Evolutionary conservation across 2,797 vertebrate species (phyloP), one percentile per base, ranked within the genome.

Genomic region (Gila robusta): DNA sequence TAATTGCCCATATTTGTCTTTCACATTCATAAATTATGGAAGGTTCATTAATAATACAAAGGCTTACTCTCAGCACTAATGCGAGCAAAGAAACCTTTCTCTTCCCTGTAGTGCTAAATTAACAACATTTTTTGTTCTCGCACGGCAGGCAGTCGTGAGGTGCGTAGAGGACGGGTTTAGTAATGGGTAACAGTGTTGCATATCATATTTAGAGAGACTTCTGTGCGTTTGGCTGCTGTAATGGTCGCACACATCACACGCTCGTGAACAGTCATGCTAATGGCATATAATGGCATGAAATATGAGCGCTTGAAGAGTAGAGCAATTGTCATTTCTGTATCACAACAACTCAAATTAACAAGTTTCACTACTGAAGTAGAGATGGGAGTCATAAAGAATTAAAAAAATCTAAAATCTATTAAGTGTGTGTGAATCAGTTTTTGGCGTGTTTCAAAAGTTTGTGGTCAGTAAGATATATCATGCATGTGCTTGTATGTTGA

Each of bases 1-100:
- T 93, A 94, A 95, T 94, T 93, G 92, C 90, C 92, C 90, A 93
- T 94, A 95, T 95, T 94, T 95, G 92, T 94, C 91, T 94, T 93
- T 93, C 93, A 93, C 89, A 91, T 91, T 86, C 86, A 94, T 95
- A 92, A 94, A 95, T 95, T 93, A 95, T 94, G 91, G 92, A 94
- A 92, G 90, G 66, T 71, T 87, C 47, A 92, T 96, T 91, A 94
- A 95, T 95, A 93, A 95, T 96, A 94, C 92, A 96, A 92, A 39
- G 37, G 32, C 81, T 83, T 64, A 88, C 93, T 93, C 89, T 91
- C 92, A 88, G 92, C 90, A 90, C 93, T 95, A 94, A 95, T 95
- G 93, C 92, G 92, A 93, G 94, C 92, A 93, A 94, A 94, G 93
- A 93, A 93, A 95, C 91, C 62, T 94, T 94, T 94, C 87, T 89